Conservation (phyloP, 2,113 vertebrate genomes). For the Macrotus californicus region DNA sequence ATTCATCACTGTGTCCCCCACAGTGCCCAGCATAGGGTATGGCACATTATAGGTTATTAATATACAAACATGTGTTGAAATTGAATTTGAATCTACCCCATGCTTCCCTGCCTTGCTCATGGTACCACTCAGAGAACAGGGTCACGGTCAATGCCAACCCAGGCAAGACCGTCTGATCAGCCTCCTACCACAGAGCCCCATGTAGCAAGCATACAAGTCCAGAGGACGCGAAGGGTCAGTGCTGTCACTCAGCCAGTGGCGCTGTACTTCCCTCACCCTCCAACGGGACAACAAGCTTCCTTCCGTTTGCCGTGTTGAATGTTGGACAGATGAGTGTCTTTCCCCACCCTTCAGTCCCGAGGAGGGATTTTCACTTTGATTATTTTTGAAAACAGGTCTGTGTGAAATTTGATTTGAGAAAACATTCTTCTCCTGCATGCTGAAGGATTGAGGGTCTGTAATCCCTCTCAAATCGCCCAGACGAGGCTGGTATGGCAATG, state of each 20-base stretch:
- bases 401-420: conserved; percentile 83
- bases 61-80: background rate
- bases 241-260: background rate
- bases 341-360: background rate
- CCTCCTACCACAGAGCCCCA: background rate
- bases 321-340: background rate
- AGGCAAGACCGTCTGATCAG: fast-evolving
- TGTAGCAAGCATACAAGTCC: fast-evolving
- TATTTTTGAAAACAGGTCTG: conserved; percentile 78
- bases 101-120: background rate
- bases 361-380: conserved; percentile 80
- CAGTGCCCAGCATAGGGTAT: background rate
- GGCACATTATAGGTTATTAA: background rate
- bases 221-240: background rate
- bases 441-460: conserved; percentile 80
- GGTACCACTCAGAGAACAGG: background rate
- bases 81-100: background rate
- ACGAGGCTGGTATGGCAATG: conserved; percentile 75
- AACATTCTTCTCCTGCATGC: conserved; percentile 78
- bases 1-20: no score
- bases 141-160: background rate
- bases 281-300: background rate
- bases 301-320: background rate
- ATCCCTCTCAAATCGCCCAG: conserved; percentile 81
- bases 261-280: background rate